Evolutionary conservation across 2,888 invertebrate genomes (phyloP), one percentile per base, ranked within the genome.

Genomic region (Opisthograptis luteolata): DNA sequence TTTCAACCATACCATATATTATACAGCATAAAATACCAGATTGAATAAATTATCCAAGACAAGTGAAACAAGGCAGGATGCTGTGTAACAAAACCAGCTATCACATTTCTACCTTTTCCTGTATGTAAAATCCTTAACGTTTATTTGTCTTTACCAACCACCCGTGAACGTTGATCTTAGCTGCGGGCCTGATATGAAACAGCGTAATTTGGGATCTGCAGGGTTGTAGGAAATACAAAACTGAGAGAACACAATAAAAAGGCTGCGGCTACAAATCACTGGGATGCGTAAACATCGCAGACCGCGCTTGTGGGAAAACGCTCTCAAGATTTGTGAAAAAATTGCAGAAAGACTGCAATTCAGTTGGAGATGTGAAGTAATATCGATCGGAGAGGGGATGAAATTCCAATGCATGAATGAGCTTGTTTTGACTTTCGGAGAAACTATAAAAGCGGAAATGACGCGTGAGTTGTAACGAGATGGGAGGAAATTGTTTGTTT

Each of bases 221-320:
- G 28, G 51, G 22, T 27, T 45, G 40, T 32, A 14, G 27, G 32
- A 43, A 27, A 32, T 10, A 49, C 37, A 43, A 49, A 43, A 49
- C 32, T 20, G 22, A 43, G 37, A 37, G 43, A 64, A 71, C 70
- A 75, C 68, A 77, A 69, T 76, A 73, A 76, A 73, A 75, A 69
- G 66, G 58, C 64, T 52, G n/a, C n/a, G 64, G 64, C 65, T 64
- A 77, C 75, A 81, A 80, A 80, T 81, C 77, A 76, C 66, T 50
- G 59, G 51, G 68, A 75, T 73, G 71, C 75, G 76, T 77, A 79
- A 79, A 76, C 76, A 75, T 70, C 57, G 60, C 40, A 35, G 44
- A 28, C 55, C 55, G 61, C 56, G 57, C 47, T 50, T 39, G 56
- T 37, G 46, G 64, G 64, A 70, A 68, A 68, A 64, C 67, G 66